Conservation (phyloP, 2,797 vertebrate species). For the Apogon hyalosoma region DNA sequence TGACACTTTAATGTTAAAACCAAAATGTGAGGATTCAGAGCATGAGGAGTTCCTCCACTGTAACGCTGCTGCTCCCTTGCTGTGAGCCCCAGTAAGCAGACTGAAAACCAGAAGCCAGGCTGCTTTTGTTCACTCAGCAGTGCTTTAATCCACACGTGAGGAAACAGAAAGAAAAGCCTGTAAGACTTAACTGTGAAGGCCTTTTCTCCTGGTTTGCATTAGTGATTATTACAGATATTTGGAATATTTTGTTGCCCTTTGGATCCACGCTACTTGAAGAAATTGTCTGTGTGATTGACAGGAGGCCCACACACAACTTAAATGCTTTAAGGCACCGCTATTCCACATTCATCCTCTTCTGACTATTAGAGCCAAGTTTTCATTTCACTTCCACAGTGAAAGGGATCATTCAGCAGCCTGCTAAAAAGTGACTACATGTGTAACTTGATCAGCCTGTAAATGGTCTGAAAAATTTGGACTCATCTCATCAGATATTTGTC, state of each 20-base stretch:
- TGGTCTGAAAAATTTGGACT: too few species aligned
- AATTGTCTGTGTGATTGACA: conserved; percentile 28
- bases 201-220: conserved; percentile 28
- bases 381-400: conserved; percentile 4
- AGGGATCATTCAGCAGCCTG: conserved; percentile 2
- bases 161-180: conserved; percentile 52
- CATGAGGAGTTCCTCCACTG: conserved; percentile 9
- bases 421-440: not conserved
- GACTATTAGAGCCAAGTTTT: conserved; percentile 27
- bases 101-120: conserved; percentile 37
- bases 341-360: conserved; percentile 21
- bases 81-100: conserved; percentile 47
- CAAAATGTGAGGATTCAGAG: conserved; percentile 3
- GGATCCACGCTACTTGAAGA: conserved; percentile 23
- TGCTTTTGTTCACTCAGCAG: conserved; percentile 40
- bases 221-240: conserved; percentile 45
- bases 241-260: conserved; percentile 36
- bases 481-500: too few species aligned
- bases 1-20: too few species aligned
- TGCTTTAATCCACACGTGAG: conserved; percentile 56
- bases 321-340: conserved; percentile 25
- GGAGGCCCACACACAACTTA: conserved; percentile 19
- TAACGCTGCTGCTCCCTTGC: conserved; percentile 27
- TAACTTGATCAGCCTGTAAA: not conserved
- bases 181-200: conserved; percentile 41